phyloP scores from a whole-genome alignment of 64 coral and sea anemone genomes.

The Porites australiensis region DNA sequence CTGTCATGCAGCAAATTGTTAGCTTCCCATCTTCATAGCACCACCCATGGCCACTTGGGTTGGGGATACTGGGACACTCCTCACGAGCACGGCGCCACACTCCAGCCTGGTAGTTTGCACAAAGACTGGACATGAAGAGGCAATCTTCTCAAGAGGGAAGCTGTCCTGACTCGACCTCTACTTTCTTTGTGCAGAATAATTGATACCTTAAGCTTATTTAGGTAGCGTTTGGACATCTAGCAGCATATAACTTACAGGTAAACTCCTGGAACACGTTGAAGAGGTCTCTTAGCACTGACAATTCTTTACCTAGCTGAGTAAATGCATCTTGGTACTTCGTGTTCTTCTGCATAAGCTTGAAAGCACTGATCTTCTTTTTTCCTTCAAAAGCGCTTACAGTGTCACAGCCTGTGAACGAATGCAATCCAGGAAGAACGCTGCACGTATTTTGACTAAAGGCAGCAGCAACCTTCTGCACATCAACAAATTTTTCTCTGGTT shows the following conservation, averaged over 20 bases:
- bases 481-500: conserved; percentile 46
- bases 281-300: conserved; percentile 31
- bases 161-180: conserved; percentile 44
- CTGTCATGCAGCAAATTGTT: conserved; percentile 64
- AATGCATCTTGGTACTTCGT: conserved; percentile 48
- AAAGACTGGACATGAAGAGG: conserved; percentile 34
- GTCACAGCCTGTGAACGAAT: too few species aligned
- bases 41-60: conserved; percentile 59
- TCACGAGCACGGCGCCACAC: conserved; percentile 62
- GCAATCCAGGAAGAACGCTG: too few species aligned
- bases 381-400: conserved; percentile 45
- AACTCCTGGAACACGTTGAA: conserved; percentile 49
- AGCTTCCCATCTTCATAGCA: conserved; percentile 56
- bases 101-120: conserved; percentile 64
- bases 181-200: conserved; percentile 53
- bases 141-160: conserved; percentile 62
- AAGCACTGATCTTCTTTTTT: conserved; percentile 54
- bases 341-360: conserved; percentile 50
- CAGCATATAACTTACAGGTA: conserved; percentile 50
- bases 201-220: conserved; percentile 28
- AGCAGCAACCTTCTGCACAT: too few species aligned
- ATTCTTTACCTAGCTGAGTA: conserved; percentile 55
- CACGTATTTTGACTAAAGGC: too few species aligned
- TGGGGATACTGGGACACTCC: conserved; percentile 58
- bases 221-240: conserved; percentile 22